Percentiles rank a stretch among this genome's conserved stretches.
Evolutionary conservation across 2,888 invertebrate genomes (phyloP).

Genomic region (Polyommatus iphigenia): DNA sequence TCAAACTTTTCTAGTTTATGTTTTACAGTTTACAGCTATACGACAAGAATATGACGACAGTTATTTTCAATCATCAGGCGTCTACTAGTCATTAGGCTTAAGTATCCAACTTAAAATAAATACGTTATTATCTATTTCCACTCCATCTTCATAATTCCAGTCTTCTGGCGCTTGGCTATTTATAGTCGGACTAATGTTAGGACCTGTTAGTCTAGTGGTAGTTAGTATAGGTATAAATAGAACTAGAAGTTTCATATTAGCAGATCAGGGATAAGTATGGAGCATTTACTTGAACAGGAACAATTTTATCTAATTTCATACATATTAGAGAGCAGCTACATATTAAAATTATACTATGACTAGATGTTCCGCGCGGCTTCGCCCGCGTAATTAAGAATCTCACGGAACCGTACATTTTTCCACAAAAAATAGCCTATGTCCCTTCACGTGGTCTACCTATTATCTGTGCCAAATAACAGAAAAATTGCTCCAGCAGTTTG

Average conservation of each 20-base stretch:
- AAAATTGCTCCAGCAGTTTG: no score
- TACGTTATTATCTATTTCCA: slow-evolving; percentile 1
- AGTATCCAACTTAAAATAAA: slow-evolving; percentile 13
- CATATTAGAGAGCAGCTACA: not conserved
- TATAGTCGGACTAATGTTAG: slow-evolving; percentile 18
- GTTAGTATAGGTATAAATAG: not conserved
- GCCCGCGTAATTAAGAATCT: no score
- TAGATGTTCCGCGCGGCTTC: no score
- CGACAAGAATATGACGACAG: not conserved
- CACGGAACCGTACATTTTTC: no score
- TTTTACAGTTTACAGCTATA: slow-evolving; percentile 1
- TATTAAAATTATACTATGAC: no score
- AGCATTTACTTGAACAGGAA: not conserved
- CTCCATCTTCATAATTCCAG: slow-evolving; percentile 17
- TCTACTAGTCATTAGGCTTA: not conserved
- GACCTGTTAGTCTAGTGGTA: not conserved
- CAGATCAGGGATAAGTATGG: not conserved
- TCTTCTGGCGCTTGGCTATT: slow-evolving; percentile 13
- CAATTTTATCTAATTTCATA: not conserved
- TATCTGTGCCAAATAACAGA: no score
- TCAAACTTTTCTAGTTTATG: not conserved
- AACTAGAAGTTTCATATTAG: slow-evolving; percentile 5
- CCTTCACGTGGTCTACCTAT: no score
- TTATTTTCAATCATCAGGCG: slow-evolving; percentile 9
- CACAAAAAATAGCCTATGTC: no score